Evolutionary conservation across 2,797 vertebrate genomes (phyloP), one percentile per base, ranked within the genome.

Genomic region (Acipenser transmontanus): DNA sequence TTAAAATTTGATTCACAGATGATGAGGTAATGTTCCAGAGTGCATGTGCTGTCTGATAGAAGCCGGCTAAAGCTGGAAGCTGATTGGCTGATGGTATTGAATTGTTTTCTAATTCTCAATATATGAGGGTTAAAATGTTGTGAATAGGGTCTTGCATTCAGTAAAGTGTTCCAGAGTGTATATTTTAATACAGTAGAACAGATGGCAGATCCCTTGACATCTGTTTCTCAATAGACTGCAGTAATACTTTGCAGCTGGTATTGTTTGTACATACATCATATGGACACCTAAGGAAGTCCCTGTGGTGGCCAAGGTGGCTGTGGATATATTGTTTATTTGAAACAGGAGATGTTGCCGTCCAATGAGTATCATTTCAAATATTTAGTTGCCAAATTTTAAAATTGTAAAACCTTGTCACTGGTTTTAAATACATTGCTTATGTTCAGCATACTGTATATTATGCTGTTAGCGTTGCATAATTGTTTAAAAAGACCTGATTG

Each of bases 161-260:
- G 52, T 54, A n/a, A 54, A 6, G 52, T 54, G 7, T 54, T 54
- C 1, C n/a, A 54, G 8, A 54, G 0, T n/a, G n/a, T 9, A 6
- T 54, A 9, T 54, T 54, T 54, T 9, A 54, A 9, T 54, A 7
- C 52, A 54, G 73, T 70, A 82, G 72, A 77, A 74, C 84, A 89
- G 84, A 89, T 88, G 85, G 66, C 71, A 78, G 80, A 83, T 81
- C 80, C 80, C 69, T 74, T 74, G 88, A 85, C 86, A 89, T 85
- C 86, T 90, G 87, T 80, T 86, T 73, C 76, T 79, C 82, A 87
- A 87, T 84, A 84, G 75, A 90, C 78, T 84, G 86, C 76, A 76
- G 72, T 74, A 76, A 76, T 81, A 82, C 70, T 81, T 68, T 74
- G 80, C 82, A 89, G 84, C 85, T 85, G 79, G 80, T 85, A 77